Evolutionary conservation across 2,888 invertebrate species (phyloP), one percentile per base, ranked within the genome.

Genomic region (Epinotia nisella): DNA sequence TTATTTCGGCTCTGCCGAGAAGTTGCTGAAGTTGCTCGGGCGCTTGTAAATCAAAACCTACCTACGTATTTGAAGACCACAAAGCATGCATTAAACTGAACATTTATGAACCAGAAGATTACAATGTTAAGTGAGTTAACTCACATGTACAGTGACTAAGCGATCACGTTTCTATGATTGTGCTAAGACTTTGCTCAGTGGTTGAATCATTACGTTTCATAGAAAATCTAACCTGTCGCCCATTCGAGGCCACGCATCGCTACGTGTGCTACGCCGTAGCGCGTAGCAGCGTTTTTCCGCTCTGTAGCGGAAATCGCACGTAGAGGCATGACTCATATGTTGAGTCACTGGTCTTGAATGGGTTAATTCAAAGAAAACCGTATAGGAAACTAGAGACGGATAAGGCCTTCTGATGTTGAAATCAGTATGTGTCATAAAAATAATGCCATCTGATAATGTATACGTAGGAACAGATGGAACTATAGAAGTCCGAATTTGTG

Each of bases 91-190:
- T 65, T 56, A 24, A 13, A 24, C 13, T 15, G 7, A 7, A 35
- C 9, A 29, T 15, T 1, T 58, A 35, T 53, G 35, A 39, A 58
- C 35, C 21, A 29, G 29, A 55, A 61, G n/a, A 60, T 56, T 19
- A 24, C 51, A 41, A 55, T 56, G 55, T 35, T 5, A n/a, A 13
- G 10, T 45, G 7, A n/a, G 55, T 35, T 5, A n/a, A 13, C 19
- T 45, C n/a, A n/a, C 1, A 49, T 39, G 21, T 11, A 60, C 11
- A 29, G 17, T 72, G 72, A 72, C 72, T 68, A 72, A 72, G 61
- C 17, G 19, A 29, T 72, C 61, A 72, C 56, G 72, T 72, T 72
- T 29, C 61, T 39, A 56, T 49, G 56, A 72, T 67, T 61, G 29
- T 15, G 35, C 17, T 9, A 13, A 55, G 55, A 61, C 21, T 45